Percentiles rank a stretch among this genome's conserved stretches.
Conservation (phyloP, 2,113 vertebrate species). For the Puffinus mauretanicus region DNA sequence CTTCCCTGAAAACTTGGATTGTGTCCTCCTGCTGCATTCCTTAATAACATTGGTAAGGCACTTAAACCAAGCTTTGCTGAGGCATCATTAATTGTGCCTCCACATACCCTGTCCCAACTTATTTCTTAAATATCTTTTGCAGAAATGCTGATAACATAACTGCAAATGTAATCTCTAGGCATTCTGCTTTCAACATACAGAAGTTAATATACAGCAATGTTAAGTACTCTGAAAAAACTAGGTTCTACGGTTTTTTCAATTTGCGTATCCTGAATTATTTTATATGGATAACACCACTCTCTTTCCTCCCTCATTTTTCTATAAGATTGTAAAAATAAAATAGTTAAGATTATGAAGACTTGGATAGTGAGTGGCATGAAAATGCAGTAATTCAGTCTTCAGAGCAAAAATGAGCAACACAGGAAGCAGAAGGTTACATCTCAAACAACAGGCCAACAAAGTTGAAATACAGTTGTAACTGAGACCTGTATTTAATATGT, state of each 20-base stretch:
- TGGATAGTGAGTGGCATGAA: not conserved
- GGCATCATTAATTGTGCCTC: not conserved
- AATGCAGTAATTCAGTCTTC: not conserved
- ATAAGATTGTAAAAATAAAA: not conserved
- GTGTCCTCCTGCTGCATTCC: not conserved
- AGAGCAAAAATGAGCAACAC: not conserved
- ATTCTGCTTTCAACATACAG: not conserved
- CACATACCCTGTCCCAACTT: not conserved
- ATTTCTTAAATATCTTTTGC: conserved; percentile 2
- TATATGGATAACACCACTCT: not conserved
- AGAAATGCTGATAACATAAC: conserved; percentile 2
- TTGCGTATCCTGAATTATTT: not conserved
- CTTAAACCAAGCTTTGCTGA: not conserved
- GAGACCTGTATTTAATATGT: not conserved
- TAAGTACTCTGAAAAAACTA: not conserved
- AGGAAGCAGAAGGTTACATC: not conserved
- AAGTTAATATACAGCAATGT: not conserved
- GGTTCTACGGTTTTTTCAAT: not conserved
- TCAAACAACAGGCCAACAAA: not conserved
- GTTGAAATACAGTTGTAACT: not conserved
- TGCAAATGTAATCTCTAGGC: not conserved
- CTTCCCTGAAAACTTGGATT: conserved; percentile 14
- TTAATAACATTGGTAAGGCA: not conserved
- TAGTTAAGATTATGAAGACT: not conserved
- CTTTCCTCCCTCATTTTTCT: not conserved